These are phyloP conservation scores for Hydraecia micacea DNA, from an alignment of 2,888 invertebrate genomes.

Conservation along the genomic window DNA sequence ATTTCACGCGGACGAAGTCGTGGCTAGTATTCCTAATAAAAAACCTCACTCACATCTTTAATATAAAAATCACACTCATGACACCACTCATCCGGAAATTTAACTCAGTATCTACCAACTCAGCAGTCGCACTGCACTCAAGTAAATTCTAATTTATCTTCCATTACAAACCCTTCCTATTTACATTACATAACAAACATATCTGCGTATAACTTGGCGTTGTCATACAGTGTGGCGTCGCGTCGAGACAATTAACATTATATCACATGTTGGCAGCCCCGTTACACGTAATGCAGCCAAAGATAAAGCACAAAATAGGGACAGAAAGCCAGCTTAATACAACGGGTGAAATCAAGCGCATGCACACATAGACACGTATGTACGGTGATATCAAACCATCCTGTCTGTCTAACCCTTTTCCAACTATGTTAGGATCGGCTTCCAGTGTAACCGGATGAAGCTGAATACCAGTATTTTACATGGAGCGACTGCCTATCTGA, in stretches of 20 bases:
- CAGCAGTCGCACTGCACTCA: background rate
- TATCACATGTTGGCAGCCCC: slow-evolving; percentile 46
- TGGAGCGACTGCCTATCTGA: background rate
- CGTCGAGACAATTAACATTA: slow-evolving; percentile 48
- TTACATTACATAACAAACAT: slow-evolving; percentile 2
- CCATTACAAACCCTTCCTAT: background rate
- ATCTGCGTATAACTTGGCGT: slow-evolving; percentile 25
- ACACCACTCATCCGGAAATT: too few species aligned
- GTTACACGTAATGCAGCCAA: slow-evolving; percentile 5
- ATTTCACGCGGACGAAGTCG: too few species aligned
- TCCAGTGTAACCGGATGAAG: background rate
- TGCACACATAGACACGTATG: too few species aligned
- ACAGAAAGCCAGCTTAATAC: background rate
- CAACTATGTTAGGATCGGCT: background rate
- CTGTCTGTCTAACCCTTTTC: background rate
- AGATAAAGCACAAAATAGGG: background rate
- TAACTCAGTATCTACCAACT: background rate
- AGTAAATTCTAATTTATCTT: background rate
- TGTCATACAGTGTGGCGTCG: slow-evolving; percentile 40
- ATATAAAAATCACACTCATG: background rate
- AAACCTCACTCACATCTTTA: too few species aligned
- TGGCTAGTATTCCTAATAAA: too few species aligned
- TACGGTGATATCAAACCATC: too few species aligned
- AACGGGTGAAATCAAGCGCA: too few species aligned
- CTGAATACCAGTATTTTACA: background rate